A percentile compares a stretch with the other conserved stretches of the same genome.
phyloP scores from a whole-genome alignment of 2,797 vertebrate species.

The Poeciliopsis infans region DNA sequence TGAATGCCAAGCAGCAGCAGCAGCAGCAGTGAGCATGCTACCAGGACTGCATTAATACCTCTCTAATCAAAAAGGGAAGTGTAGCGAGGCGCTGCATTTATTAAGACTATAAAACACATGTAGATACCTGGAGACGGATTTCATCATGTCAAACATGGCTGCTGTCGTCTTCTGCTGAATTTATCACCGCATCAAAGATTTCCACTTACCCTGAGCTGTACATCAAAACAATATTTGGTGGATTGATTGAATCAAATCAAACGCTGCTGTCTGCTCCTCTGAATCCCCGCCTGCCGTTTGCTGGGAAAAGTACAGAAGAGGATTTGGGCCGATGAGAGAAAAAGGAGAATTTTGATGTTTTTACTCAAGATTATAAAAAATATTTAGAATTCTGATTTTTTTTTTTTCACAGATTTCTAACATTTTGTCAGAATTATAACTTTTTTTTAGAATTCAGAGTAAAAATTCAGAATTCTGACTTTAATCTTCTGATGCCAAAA shows the following conservation, averaged over 20 bases:
- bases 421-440: too few relatives aligned
- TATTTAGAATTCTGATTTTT: too few relatives aligned
- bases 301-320: neutral
- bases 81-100: neutral
- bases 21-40: constrained; percentile 1
- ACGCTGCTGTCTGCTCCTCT: neutral
- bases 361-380: too few relatives aligned
- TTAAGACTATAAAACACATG: neutral
- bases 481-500: too few relatives aligned
- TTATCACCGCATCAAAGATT: neutral
- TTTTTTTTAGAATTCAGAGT: too few relatives aligned
- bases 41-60: constrained; percentile 2
- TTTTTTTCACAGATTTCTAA: too few relatives aligned
- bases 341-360: too few relatives aligned
- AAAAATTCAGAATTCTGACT: too few relatives aligned
- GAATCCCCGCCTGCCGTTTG: neutral
- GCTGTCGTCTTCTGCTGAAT: neutral
- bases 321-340: too few relatives aligned
- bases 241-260: neutral
- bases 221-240: neutral
- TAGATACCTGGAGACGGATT: neutral
- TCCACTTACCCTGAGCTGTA: neutral
- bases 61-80: neutral
- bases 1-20: constrained; percentile 10
- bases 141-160: neutral